Evolutionary conservation across 2,888 invertebrate genomes (phyloP), one percentile per base, ranked within the genome.

Genomic region (Kuschelorhynchus macadamiae): DNA sequence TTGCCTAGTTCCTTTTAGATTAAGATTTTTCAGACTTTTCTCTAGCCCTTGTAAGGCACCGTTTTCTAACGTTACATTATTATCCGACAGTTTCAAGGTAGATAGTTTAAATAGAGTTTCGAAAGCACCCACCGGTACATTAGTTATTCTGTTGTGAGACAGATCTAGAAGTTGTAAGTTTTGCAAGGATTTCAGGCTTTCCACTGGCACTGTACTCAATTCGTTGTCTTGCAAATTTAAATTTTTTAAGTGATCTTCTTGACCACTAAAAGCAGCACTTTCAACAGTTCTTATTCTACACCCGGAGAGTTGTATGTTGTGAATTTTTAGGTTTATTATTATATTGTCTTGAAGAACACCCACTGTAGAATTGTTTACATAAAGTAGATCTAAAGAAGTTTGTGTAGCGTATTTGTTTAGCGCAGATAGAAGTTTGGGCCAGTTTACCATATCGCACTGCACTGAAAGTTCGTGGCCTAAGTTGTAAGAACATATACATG

Each of bases 361-460:
- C 53, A 96, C 88, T 30, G 93, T 92, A 55, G 95, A 93, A 85
- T 96, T 96, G 85, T 95, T 95, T 69, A 96, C 88, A 82, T 96
- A 95, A 36, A 96, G 88, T 72, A 96, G 87, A 83, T 96, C 96
- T 73, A 96, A 86, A 52, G 90, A 87, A 59, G 89, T 89, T 73
- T 87, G 86, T 71, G 87, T 86, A 17, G 91, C 88, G 75, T 88
- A 88, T 80, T 92, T 89, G 80, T 92, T 89, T 81, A 93, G 85
- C 21, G 93, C 91, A 62, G 88, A 85, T 75, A 95, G 81, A n/a
- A 96, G 86, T 72, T 88, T 87, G 46, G 88, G 84, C 82, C 93
- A 94, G 78, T 94, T 91, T 66, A 95, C 94, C 88, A 93, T 92
- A 84, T 95, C 94, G 84, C 95, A 96, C 84, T 96, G 95, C 72